A percentile compares a stretch with the other conserved stretches of the same genome.
phyloP scores from a whole-genome alignment of 35 echinoderm and acorn worm species.

The Apostichopus parvimensis region DNA sequence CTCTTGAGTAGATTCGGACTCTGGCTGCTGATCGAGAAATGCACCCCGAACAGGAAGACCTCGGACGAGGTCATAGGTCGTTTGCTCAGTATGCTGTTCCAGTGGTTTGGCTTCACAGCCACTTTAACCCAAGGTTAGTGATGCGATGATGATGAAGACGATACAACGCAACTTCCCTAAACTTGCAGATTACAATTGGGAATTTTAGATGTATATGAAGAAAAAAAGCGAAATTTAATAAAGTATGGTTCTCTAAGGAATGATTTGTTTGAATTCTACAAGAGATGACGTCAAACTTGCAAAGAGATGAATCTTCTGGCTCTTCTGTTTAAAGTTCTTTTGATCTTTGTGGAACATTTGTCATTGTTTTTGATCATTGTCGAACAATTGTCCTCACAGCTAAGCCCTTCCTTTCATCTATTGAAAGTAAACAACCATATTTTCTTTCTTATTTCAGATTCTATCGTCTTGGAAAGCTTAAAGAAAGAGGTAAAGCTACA shows the following conservation, averaged over 20 bases:
- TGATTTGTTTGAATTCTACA: too few species aligned
- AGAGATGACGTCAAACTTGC: too few species aligned
- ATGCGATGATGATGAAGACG: neutral
- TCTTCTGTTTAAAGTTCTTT: too few species aligned
- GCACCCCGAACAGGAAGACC: conserved; percentile 84
- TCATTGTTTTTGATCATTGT: too few species aligned
- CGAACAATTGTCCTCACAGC: too few species aligned
- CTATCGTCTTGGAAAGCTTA: conserved; percentile 69
- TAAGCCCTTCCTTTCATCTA: neutral
- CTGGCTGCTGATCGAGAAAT: conserved; percentile 98
- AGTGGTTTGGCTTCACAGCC: conserved; percentile 94
- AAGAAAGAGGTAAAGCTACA: conserved; percentile 73
- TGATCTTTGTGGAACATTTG: too few species aligned
- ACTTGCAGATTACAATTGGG: too few species aligned
- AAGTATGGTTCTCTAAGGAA: too few species aligned
- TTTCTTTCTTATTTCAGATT: conserved; percentile 54
- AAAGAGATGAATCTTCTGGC: too few species aligned
- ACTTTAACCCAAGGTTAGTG: conserved; percentile 81
- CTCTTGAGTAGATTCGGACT: conserved; percentile 87
- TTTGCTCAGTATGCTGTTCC: conserved; percentile 95
- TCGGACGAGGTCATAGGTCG: conserved; percentile 84
- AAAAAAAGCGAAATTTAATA: neutral
- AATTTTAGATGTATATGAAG: too few species aligned
- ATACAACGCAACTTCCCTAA: too few species aligned
- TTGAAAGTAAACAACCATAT: neutral